phyloP scores from a whole-genome alignment of 2,113 vertebrate species.

The Salvelinus sp. region DNA sequence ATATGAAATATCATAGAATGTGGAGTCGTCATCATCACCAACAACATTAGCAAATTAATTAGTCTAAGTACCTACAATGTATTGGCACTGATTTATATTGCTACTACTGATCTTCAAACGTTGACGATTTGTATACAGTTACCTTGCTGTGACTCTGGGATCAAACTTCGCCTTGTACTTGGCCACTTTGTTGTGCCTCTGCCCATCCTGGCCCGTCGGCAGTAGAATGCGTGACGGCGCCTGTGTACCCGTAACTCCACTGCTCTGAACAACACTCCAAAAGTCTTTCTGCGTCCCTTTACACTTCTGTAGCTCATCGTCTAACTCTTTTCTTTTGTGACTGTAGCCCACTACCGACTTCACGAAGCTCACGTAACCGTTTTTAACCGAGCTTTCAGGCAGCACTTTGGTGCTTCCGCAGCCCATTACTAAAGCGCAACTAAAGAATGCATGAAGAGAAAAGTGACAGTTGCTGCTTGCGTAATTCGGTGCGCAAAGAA shows the following conservation, averaged over 20 bases:
- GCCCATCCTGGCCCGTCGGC: neutral
- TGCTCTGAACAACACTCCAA: neutral
- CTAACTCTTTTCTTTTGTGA: neutral
- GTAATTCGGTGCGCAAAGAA: neutral
- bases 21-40: too few relatives aligned
- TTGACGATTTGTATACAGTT: neutral
- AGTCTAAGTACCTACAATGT: too few relatives aligned
- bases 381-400: conserved; percentile 30
- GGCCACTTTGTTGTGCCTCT: conserved; percentile 2
- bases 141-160: conserved; percentile 58
- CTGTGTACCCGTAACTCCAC: neutral
- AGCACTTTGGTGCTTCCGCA: conserved; percentile 48
- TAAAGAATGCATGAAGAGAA: conserved; percentile 3
- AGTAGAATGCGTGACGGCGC: neutral
- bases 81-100: too few relatives aligned
- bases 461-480: neutral
- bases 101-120: too few relatives aligned
- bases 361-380: conserved; percentile 42
- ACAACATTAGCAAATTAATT: too few relatives aligned
- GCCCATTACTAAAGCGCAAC: conserved; percentile 41
- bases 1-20: too few relatives aligned
- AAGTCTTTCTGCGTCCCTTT: neutral
- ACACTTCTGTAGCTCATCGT: neutral
- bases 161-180: conserved; percentile 67
- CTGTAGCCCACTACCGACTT: conserved; percentile 48